Evolutionary conservation across 2,888 invertebrate species (phyloP).

Genomic region (Balanococcus diminutus): DNA sequence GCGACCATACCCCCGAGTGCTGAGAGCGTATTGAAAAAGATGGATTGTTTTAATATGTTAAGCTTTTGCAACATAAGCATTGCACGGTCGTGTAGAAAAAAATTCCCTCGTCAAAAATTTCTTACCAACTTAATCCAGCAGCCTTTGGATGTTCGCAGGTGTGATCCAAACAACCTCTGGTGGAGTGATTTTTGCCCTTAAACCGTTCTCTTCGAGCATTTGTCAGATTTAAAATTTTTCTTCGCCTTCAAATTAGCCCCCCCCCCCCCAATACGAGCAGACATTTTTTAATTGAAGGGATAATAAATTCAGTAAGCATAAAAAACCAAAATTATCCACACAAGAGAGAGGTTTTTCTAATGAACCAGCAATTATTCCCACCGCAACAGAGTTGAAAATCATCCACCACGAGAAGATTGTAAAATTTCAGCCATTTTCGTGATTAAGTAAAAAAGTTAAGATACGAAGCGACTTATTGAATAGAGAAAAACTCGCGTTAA

Average conservation of each 20-base stretch:
- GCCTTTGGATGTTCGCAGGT: background rate
- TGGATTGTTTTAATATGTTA: constrained; percentile 27
- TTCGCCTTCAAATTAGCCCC: background rate
- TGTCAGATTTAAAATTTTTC: background rate
- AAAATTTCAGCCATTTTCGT: background rate
- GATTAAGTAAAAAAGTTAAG: constrained; percentile 7
- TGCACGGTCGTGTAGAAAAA: constrained; percentile 1
- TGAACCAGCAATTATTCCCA: constrained; percentile 18
- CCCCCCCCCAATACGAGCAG: background rate
- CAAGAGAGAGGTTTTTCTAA: background rate
- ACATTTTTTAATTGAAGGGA: background rate
- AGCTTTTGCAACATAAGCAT: background rate
- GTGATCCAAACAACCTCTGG: background rate
- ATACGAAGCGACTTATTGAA: background rate
- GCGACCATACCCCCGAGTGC: background rate
- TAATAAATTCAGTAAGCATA: background rate
- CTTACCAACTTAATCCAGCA: background rate
- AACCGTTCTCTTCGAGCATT: background rate
- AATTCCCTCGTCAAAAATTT: background rate
- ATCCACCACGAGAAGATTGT: background rate
- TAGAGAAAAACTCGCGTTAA: constrained; percentile 11
- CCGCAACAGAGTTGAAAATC: background rate
- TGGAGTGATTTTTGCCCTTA: background rate
- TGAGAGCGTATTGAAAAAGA: constrained; percentile 8
- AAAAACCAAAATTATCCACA: background rate